phyloP scores from a whole-genome alignment of 2,113 vertebrate species.

The Cichladusa arquata region DNA sequence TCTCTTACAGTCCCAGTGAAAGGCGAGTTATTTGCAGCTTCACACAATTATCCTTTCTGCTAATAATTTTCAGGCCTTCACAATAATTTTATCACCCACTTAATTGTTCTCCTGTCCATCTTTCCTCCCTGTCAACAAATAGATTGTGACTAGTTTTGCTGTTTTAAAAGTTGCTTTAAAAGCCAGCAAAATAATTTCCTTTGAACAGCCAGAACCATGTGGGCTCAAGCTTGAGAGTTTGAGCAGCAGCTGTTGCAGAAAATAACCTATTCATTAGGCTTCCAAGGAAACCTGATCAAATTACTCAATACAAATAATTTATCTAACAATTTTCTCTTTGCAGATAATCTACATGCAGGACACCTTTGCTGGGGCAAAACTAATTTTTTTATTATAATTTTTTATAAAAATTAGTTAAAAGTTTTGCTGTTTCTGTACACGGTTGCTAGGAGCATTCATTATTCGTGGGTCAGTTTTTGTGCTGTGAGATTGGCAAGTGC shows the following conservation, averaged over 20 bases:
- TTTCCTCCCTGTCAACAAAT: not conserved
- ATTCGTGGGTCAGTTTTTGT: slow-evolving; percentile 5
- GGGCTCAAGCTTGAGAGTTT: slow-evolving; percentile 17
- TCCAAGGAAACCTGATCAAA: slow-evolving; percentile 37
- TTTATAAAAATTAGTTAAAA: not conserved
- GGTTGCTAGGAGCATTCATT: not conserved
- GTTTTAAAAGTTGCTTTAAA: not conserved
- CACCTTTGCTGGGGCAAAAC: not conserved
- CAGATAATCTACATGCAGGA: not conserved
- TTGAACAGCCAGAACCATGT: slow-evolving; percentile 12
- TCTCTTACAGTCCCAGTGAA: not conserved
- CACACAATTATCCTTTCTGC: not conserved
- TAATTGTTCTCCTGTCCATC: not conserved
- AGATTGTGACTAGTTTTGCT: not conserved
- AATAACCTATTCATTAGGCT: slow-evolving; percentile 48
- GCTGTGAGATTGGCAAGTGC: not conserved
- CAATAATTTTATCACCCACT: not conserved
- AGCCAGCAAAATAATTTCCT: not conserved
- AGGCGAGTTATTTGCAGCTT: not conserved
- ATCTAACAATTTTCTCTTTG: slow-evolving; percentile 26
- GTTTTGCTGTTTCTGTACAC: not conserved
- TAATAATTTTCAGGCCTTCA: not conserved
- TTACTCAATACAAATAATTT: slow-evolving; percentile 63
- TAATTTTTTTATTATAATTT: not conserved
- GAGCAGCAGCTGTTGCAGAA: slow-evolving; percentile 55